Percentiles rank a stretch among this genome's conserved stretches.
Conservation (phyloP, 2,888 invertebrate genomes). For the Sesia bembeciformis region DNA sequence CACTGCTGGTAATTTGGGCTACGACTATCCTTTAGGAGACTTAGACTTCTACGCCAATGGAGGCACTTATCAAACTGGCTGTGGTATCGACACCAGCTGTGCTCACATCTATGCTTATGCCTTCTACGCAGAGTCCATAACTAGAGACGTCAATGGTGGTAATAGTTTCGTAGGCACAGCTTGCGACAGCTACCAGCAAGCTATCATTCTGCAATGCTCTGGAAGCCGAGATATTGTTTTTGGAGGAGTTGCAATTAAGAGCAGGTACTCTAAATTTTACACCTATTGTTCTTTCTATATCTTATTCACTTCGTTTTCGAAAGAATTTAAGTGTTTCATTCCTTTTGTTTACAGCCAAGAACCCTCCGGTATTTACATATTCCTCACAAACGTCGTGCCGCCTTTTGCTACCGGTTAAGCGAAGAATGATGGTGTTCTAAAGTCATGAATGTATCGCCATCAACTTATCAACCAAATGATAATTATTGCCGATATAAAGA, state of each 20-base stretch:
- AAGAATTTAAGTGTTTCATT: neutral
- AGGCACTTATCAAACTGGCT: conserved; percentile 41
- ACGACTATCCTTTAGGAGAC: conserved; percentile 50
- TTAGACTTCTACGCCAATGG: conserved; percentile 62
- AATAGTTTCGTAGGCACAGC: conserved; percentile 41
- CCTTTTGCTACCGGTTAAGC: conserved; percentile 33
- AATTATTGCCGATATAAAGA: too few species aligned
- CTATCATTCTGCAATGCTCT: conserved; percentile 26
- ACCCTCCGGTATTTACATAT: conserved; percentile 29
- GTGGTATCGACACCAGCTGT: conserved; percentile 31
- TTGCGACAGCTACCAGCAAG: conserved; percentile 38
- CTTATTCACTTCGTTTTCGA: neutral
- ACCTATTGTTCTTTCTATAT: neutral
- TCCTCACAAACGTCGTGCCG: conserved; percentile 24
- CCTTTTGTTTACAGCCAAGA: neutral
- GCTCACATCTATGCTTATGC: conserved; percentile 38
- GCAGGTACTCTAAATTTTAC: conserved; percentile 21
- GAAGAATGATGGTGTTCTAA: neutral
- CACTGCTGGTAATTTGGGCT: conserved; percentile 42
- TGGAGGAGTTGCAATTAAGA: conserved; percentile 37
- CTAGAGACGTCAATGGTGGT: conserved; percentile 18
- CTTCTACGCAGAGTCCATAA: conserved; percentile 52
- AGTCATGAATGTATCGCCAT: too few species aligned
- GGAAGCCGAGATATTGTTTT: conserved; percentile 36
- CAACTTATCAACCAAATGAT: too few species aligned